These are phyloP conservation scores for Myiozetetes cayanensis DNA, from an alignment of 2,113 vertebrate genomes.

Conservation along the genomic window DNA sequence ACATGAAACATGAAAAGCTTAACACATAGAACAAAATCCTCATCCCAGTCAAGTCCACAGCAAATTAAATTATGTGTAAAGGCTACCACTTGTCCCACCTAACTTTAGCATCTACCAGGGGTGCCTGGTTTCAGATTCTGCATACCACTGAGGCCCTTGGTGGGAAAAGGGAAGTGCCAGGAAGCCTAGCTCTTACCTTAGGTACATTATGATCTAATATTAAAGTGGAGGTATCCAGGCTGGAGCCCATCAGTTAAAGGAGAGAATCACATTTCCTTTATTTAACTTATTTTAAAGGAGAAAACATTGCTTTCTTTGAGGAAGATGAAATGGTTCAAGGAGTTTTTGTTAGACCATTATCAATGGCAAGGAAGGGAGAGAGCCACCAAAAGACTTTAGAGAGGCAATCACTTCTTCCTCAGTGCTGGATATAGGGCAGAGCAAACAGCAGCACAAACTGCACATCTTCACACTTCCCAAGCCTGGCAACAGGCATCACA, in stretches of 20 bases:
- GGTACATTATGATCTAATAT: not conserved
- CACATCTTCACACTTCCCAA: not conserved
- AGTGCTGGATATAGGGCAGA: not conserved
- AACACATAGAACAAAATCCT: not conserved
- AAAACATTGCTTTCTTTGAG: not conserved
- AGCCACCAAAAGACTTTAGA: not conserved
- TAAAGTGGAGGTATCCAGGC: not conserved
- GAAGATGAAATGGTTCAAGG: not conserved
- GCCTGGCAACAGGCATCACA: not conserved
- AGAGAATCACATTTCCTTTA: not conserved
- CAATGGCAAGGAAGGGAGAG: not conserved
- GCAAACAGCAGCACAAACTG: not conserved
- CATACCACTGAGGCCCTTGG: rapidly evolving
- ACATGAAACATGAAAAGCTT: not conserved
- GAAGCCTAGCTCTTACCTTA: not conserved
- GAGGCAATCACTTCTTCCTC: not conserved
- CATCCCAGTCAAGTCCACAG: not conserved
- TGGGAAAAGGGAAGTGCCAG: not conserved
- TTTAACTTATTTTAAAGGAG: not conserved
- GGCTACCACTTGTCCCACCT: not conserved
- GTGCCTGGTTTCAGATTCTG: not conserved
- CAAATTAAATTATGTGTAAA: not conserved
- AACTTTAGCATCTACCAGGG: not conserved
- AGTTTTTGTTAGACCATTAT: not conserved
- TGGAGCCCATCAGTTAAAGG: not conserved